Evolutionary conservation across 2,888 invertebrate genomes (phyloP).

Genomic region (Drosophila kanekoi): DNA sequence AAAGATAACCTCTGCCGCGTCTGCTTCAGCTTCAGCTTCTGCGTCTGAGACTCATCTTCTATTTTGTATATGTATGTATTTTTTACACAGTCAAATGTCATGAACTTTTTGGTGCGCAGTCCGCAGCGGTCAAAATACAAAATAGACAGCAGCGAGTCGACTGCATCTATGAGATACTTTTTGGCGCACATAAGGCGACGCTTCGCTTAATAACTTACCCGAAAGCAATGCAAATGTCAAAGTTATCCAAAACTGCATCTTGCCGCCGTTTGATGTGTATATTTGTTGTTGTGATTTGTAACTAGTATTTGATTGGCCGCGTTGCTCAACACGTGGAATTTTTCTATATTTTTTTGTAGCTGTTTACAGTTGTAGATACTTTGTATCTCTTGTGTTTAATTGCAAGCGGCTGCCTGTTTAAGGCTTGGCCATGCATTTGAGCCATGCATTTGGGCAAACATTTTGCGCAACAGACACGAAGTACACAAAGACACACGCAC

Average conservation of each 20-base stretch:
- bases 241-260: conserved; percentile 79
- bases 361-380: conserved; percentile 56
- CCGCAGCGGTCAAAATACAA: conserved; percentile 34
- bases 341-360: conserved; percentile 9
- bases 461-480: conserved; percentile 26
- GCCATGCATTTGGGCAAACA: conserved; percentile 45
- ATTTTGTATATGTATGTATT: conserved; percentile 23
- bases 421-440: conserved; percentile 62
- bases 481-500: conserved; percentile 21
- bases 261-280: conserved; percentile 48
- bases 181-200: conserved; percentile 48
- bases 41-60: conserved; percentile 60
- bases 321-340: conserved; percentile 48
- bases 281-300: conserved; percentile 26
- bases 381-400: conserved; percentile 58
- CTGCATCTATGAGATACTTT: conserved; percentile 61
- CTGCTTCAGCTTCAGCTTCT: conserved; percentile 40
- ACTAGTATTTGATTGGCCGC: conserved; percentile 22
- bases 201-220: conserved; percentile 69
- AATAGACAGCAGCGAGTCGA: conserved; percentile 3
- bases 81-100: conserved; percentile 54
- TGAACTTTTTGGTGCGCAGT: conserved; percentile 50
- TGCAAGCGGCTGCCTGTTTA: conserved; percentile 51
- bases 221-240: conserved; percentile 76
- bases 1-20: conserved; percentile 50